A percentile compares a stretch with the other conserved stretches of the same genome.
phyloP scores from a whole-genome alignment of 2,888 invertebrate species.

The Paralinhomoeus sp. region DNA sequence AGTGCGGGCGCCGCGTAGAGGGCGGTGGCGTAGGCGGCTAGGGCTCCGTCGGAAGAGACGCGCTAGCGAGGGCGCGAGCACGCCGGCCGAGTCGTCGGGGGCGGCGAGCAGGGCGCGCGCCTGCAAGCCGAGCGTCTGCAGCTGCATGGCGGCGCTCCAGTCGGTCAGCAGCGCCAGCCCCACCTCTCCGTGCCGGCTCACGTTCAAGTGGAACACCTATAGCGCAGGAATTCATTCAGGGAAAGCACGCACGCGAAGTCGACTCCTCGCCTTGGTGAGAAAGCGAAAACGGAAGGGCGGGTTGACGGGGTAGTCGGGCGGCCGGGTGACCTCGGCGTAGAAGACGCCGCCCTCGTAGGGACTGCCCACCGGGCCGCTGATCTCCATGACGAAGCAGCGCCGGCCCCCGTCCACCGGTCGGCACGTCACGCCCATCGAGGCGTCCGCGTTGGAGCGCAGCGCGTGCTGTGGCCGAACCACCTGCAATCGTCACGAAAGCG shows the following conservation, averaged over 20 bases:
- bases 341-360: constrained; percentile 83
- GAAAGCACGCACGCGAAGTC: constrained; percentile 34
- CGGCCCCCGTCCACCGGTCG: constrained; percentile 52
- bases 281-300: no score
- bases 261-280: neutral
- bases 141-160: constrained; percentile 36
- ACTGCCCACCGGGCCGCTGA: constrained; percentile 68
- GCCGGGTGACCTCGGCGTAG: constrained; percentile 67
- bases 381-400: constrained; percentile 79
- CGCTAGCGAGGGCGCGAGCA: no score
- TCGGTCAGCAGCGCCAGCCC: constrained; percentile 79
- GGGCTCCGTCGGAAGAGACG: no score
- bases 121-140: constrained; percentile 59
- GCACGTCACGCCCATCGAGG: no score
- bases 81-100: neutral
- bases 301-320: constrained; percentile 23
- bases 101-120: constrained; percentile 29
- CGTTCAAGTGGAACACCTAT: constrained; percentile 76
- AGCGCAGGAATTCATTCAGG: constrained; percentile 75
- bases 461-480: no score
- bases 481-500: no score
- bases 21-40: no score
- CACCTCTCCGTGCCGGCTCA: constrained; percentile 77
- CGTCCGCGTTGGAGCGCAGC: no score
- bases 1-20: no score